A percentile compares a stretch with the other conserved stretches of the same genome.
Conservation (phyloP, 2,113 vertebrate genomes). For the Aldabrachelys gigantea region DNA sequence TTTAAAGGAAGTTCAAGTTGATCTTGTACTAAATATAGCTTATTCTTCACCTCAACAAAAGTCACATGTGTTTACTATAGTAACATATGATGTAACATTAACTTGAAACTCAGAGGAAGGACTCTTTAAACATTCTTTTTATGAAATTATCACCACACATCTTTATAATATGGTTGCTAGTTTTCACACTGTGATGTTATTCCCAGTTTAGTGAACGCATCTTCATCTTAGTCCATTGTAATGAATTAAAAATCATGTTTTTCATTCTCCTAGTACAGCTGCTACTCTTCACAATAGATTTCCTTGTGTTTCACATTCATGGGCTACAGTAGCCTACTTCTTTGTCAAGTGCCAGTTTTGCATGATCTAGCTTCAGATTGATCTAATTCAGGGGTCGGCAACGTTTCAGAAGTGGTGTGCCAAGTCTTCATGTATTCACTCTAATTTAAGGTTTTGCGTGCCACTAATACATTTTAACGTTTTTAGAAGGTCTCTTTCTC, state of each 20-base stretch:
- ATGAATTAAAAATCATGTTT: background rate
- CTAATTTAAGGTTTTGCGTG: too few relatives aligned
- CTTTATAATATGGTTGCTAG: background rate
- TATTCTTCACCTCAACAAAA: background rate
- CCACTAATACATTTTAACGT: too few relatives aligned
- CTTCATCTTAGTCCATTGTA: background rate
- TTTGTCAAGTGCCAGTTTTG: fast-evolving
- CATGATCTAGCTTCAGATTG: background rate
- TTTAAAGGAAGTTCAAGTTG: constrained; percentile 59
- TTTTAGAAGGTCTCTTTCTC: too few relatives aligned
- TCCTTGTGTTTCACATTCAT: background rate
- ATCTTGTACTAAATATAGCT: constrained; percentile 69
- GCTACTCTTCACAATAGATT: background rate
- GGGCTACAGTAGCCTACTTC: background rate
- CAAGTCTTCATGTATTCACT: too few relatives aligned
- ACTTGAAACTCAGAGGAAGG: background rate
- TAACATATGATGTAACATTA: too few relatives aligned
- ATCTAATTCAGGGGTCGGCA: background rate
- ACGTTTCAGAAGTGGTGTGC: too few relatives aligned
- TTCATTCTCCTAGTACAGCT: background rate
- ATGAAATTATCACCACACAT: too few relatives aligned
- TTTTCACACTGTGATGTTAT: background rate
- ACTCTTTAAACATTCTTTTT: background rate
- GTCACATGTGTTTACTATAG: background rate
- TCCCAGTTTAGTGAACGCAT: background rate